Evolutionary conservation across 35 echinoderm and acorn worm species (phyloP).

Genomic region (Lytechinus variegatus): DNA sequence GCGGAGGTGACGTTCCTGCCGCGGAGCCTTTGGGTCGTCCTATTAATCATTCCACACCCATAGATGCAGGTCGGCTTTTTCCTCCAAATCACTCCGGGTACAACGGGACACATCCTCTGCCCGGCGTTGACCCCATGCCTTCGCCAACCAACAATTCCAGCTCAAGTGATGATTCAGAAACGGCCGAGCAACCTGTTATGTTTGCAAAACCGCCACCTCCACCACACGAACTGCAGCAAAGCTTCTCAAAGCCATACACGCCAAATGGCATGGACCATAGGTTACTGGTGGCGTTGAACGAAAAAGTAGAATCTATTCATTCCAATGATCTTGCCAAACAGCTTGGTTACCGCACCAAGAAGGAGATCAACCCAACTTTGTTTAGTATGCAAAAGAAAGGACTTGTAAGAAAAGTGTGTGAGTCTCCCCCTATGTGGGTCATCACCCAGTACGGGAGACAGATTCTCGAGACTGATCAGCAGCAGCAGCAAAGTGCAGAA

Average conservation of each 20-base stretch:
- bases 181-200: slow-evolving; percentile 27
- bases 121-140: background rate
- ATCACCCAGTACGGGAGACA: slow-evolving; percentile 61
- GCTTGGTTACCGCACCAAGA: slow-evolving; percentile 69
- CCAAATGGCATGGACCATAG: slow-evolving; percentile 58
- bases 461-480: background rate
- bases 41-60: background rate
- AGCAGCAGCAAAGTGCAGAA: background rate
- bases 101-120: background rate
- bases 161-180: slow-evolving; percentile 59
- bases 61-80: background rate
- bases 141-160: slow-evolving; percentile 18
- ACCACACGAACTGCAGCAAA: slow-evolving; percentile 33
- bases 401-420: slow-evolving; percentile 75
- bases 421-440: slow-evolving; percentile 85
- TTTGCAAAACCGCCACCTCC: slow-evolving; percentile 61
- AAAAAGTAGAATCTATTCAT: slow-evolving; percentile 53
- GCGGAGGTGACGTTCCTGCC: slow-evolving; percentile 26
- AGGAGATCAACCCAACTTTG: slow-evolving; percentile 84
- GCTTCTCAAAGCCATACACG: slow-evolving; percentile 14
- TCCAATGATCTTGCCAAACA: slow-evolving; percentile 73
- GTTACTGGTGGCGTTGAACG: slow-evolving; percentile 49
- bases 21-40: background rate
- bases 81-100: background rate
- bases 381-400: slow-evolving; percentile 80